Evolutionary conservation across 2,113 vertebrate genomes (phyloP).

Genomic region (Rhizomys pruinosus): DNA sequence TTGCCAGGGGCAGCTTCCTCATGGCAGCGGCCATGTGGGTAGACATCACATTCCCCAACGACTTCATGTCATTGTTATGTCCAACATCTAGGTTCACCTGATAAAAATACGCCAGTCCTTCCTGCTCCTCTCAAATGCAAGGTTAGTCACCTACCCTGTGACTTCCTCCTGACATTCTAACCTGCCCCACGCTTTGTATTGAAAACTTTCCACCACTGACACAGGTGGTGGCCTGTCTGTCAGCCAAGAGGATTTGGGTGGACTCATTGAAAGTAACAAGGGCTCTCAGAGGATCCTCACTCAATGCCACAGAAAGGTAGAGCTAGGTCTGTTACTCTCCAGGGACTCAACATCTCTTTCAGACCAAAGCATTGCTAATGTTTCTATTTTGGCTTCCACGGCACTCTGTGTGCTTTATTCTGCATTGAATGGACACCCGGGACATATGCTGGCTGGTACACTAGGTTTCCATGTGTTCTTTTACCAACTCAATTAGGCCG

Average conservation of each 20-base stretch:
- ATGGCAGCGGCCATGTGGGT: not conserved
- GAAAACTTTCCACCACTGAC: slow-evolving; percentile 45
- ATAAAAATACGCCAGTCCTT: slow-evolving; percentile 51
- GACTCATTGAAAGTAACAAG: slow-evolving; percentile 22
- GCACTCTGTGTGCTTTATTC: not conserved
- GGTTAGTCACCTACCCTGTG: slow-evolving; percentile 61
- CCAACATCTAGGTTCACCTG: slow-evolving; percentile 33
- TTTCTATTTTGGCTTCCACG: not conserved
- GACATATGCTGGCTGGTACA: not conserved
- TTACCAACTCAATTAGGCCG: not conserved
- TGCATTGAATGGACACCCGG: not conserved
- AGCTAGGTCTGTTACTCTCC: not conserved
- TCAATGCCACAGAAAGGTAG: slow-evolving; percentile 42
- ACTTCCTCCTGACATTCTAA: slow-evolving; percentile 72
- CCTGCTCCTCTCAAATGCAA: slow-evolving; percentile 46
- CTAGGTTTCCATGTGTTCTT: not conserved
- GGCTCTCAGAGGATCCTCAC: not conserved
- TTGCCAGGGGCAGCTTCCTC: not conserved
- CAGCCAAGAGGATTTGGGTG: slow-evolving; percentile 57
- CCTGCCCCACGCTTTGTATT: slow-evolving; percentile 53
- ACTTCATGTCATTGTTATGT: slow-evolving; percentile 51
- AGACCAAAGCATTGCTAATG: not conserved
- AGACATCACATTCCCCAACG: not conserved
- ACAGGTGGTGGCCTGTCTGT: slow-evolving; percentile 39
- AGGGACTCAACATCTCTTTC: not conserved